Evolutionary conservation across 2,797 vertebrate species (phyloP), one percentile per base, ranked within the genome.

Genomic region (Anas bahamensis): DNA sequence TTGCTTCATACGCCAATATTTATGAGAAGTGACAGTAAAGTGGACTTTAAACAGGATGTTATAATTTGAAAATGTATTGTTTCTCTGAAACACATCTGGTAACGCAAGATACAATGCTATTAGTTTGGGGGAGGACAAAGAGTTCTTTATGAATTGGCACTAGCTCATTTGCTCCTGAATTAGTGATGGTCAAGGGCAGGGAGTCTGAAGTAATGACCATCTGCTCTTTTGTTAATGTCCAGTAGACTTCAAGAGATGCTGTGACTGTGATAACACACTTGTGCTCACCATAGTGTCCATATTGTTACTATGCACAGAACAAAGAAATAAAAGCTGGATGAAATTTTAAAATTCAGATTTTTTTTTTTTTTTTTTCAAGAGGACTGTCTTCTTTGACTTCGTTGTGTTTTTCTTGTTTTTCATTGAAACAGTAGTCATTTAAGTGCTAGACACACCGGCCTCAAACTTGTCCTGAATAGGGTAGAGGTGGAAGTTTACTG

Each of bases 111-210:
- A 64, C 91, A 72, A 89, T 53, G 73, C 86, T 92, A 63, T 94
- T 94, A 95, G 91, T 90, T 95, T 95, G 71, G 50, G 53, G 57
- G 48, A 72, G 74, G 48, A 96, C 94, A 96, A 93, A 84, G 89
- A 86, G 83, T 84, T 88, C 89, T 84, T 95, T 95, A 90, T 96
- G 87, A 92, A 91, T 73, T 88, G 35, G 46, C 31, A 31, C 46
- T 94, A 79, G 56, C 35, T 55, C n/a, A 57, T 55, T 86, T 97
- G 53, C 68, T 95, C 3, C 83, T 94, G 88, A 94, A 95, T 94
- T 96, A 95, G 94, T 92, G 60, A 93, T 74, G 80, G 44, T 84
- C 74, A 29, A 88, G 85, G 22, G 26, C 84, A 48, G 42, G 60
- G 80, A 89, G 31, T 94, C 57, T 71, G 48, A 16, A 76, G 39